A percentile compares a stretch with the other conserved stretches of the same genome.
Conservation (phyloP, 2,797 vertebrate species). For the Lacerta agilis region DNA sequence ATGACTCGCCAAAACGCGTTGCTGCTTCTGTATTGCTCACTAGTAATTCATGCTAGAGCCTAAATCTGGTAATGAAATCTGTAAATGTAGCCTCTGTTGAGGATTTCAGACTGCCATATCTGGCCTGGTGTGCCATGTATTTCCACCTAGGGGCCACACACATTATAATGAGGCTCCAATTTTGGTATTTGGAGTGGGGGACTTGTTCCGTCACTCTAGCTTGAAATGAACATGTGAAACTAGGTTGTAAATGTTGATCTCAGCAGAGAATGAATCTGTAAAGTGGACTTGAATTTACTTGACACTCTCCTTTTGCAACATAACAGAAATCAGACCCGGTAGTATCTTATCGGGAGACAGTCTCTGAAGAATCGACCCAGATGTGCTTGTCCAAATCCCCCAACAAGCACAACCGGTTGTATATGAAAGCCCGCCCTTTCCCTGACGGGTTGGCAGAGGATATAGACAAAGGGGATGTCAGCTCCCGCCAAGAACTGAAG, state of each 20-base stretch:
- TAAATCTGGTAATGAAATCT: neutral
- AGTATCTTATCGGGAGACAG: constrained; percentile 61
- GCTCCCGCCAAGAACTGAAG: constrained; percentile 54
- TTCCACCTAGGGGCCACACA: no score
- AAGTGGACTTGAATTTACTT: neutral
- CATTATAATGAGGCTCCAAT: neutral
- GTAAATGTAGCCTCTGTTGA: neutral
- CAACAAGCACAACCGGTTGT: constrained; percentile 62
- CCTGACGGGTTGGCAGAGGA: constrained; percentile 58
- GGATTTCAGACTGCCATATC: neutral
- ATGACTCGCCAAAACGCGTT: neutral
- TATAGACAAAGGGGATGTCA: constrained; percentile 42
- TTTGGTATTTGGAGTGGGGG: neutral
- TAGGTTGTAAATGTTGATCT: neutral
- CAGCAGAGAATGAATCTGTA: no score
- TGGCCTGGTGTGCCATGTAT: no score
- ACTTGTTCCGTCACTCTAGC: neutral
- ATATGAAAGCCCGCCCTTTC: constrained; percentile 62
- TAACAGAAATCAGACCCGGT: constrained; percentile 66
- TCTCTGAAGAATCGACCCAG: constrained; percentile 58
- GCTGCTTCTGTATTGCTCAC: no score
- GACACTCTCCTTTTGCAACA: neutral
- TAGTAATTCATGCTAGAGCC: no score
- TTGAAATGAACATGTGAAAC: neutral
- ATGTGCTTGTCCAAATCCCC: constrained; percentile 62